These are phyloP conservation scores for Dicycla oo DNA, from an alignment of 2,888 invertebrate species.

Conservation along the genomic window DNA sequence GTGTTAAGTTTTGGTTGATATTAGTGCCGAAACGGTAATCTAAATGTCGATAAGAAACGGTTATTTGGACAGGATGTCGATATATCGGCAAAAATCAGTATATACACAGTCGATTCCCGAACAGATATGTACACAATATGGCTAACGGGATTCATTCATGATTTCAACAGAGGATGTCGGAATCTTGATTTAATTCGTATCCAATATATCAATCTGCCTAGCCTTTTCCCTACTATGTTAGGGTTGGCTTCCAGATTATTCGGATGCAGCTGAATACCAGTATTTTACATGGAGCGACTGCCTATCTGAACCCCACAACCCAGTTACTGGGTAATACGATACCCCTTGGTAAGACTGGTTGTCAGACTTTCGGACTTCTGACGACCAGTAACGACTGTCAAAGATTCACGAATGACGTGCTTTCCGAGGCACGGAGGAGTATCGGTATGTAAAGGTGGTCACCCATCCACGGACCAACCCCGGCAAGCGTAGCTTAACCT, in stretches of 20 bases:
- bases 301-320: too few species aligned
- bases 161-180: neutral
- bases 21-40: slow-evolving; percentile 12
- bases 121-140: neutral
- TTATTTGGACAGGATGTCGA: slow-evolving; percentile 8
- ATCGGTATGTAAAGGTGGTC: too few species aligned
- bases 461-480: too few species aligned
- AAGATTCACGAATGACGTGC: too few species aligned
- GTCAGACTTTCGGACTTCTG: too few species aligned
- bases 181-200: neutral
- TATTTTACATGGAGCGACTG: neutral
- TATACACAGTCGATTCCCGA: neutral
- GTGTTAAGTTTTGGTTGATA: slow-evolving; percentile 9
- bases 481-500: too few species aligned
- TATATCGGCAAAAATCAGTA: too few species aligned
- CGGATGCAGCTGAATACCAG: neutral
- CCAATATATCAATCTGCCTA: neutral
- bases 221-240: neutral
- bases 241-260: neutral
- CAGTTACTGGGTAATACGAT: too few species aligned
- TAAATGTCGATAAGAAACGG: neutral
- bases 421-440: too few species aligned
- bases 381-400: too few species aligned
- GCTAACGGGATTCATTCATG: neutral
- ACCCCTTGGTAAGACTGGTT: too few species aligned